Evolutionary conservation across 2,113 vertebrate genomes (phyloP).

Genomic region (Rattus rattus): DNA sequence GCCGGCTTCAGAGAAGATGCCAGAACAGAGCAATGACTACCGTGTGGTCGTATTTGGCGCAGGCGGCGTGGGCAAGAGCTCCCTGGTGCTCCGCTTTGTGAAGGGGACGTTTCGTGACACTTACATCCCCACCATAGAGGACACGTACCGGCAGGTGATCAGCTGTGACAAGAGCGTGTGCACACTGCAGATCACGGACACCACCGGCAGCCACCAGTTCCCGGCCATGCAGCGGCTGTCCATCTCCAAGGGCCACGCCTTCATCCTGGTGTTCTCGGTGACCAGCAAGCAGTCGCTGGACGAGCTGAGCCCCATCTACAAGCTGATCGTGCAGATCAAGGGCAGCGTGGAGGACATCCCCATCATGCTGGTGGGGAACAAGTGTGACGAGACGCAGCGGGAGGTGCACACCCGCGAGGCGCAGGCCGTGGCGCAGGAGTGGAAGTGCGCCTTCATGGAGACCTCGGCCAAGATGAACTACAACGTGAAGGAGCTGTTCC

Average conservation of each 20-base stretch:
- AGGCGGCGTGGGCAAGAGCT: constrained; percentile 97
- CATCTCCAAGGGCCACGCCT: constrained; percentile 98
- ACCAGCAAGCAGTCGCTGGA: constrained; percentile 97
- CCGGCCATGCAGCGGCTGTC: constrained; percentile 98
- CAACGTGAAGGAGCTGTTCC: constrained; percentile 98
- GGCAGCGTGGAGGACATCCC: constrained; percentile 95
- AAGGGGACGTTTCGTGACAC: constrained; percentile 98
- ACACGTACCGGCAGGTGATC: constrained; percentile 98
- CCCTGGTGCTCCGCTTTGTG: constrained; percentile 96
- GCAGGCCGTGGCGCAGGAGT: constrained; percentile 94
- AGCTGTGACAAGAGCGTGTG: constrained; percentile 98
- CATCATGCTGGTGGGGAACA: constrained; percentile 98
- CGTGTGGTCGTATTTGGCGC: constrained; percentile 97
- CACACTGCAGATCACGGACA: constrained; percentile 98
- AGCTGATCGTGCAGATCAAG: constrained; percentile 97
- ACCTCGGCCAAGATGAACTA: constrained; percentile 99
- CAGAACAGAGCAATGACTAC: constrained; percentile 98
- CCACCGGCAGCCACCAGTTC: constrained; percentile 98
- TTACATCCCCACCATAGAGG: constrained; percentile 98
- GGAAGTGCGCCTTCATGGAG: constrained; percentile 99
- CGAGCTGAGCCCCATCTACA: constrained; percentile 97
- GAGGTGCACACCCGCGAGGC: constrained; percentile 96
- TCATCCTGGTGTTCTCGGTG: constrained; percentile 98
- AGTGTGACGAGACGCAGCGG: constrained; percentile 96
- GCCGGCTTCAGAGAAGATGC: constrained; percentile 88